Evolutionary conservation across 2,888 invertebrate species (phyloP).

Genomic region (Ctenicera cuprea): DNA sequence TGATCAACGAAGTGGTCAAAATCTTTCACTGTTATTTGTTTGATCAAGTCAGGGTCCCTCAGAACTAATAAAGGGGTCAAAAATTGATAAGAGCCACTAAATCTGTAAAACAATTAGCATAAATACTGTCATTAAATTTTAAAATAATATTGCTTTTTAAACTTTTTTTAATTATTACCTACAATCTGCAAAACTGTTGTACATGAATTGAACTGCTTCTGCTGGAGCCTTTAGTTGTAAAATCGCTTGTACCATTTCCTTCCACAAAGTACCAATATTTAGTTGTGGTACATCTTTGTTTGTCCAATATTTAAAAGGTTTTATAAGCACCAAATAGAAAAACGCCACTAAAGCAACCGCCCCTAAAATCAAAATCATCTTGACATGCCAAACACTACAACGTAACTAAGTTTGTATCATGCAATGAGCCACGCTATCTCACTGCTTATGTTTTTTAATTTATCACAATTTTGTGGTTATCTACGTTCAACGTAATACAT

Average conservation of each 20-base stretch:
- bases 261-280: slow-evolving; percentile 4
- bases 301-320: slow-evolving; percentile 57
- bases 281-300: slow-evolving; percentile 57
- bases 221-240: not conserved
- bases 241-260: not conserved
- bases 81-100: slow-evolving; percentile 60
- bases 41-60: slow-evolving; percentile 76
- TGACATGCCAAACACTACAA: not conserved
- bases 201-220: not conserved
- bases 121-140: too few species aligned
- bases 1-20: slow-evolving; percentile 42
- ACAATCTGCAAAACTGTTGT: not conserved
- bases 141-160: too few species aligned
- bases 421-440: too few species aligned
- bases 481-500: too few species aligned
- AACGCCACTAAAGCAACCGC: slow-evolving; percentile 11
- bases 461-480: too few species aligned
- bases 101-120: not conserved
- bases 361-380: slow-evolving; percentile 45
- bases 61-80: slow-evolving; percentile 72
- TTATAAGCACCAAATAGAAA: slow-evolving; percentile 51
- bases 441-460: too few species aligned
- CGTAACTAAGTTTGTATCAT: too few species aligned
- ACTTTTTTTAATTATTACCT: too few species aligned
- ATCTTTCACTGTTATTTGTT: slow-evolving; percentile 76